These are phyloP conservation scores for Stegodyphus mimosarum DNA, from an alignment of 1,140 invertebrate species.

Conservation along the genomic window DNA sequence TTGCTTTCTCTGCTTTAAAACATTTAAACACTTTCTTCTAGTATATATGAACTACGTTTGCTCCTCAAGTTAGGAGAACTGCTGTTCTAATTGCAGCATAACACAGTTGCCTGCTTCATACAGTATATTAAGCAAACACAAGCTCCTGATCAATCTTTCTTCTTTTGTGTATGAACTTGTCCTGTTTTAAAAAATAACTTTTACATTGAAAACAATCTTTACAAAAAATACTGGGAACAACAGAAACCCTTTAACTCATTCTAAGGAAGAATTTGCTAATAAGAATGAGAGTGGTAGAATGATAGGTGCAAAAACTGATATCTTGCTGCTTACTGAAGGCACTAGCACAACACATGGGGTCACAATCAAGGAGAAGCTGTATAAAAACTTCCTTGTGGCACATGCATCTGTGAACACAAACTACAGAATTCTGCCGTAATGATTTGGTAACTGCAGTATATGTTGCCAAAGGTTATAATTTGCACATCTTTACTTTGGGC, in stretches of 20 bases:
- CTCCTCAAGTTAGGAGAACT: not conserved
- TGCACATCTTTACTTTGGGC: constrained; percentile 27
- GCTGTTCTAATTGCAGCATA: not conserved
- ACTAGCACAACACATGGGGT: constrained; percentile 62
- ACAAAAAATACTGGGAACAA: constrained; percentile 27
- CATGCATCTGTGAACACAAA: constrained; percentile 60
- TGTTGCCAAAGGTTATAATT: constrained; percentile 2
- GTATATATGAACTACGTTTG: constrained; percentile 16
- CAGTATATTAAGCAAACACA: not conserved
- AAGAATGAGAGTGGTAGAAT: constrained; percentile 54
- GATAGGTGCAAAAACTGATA: constrained; percentile 59
- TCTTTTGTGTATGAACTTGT: not conserved
- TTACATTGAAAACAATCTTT: constrained; percentile 14
- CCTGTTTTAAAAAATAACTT: not conserved
- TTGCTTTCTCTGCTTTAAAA: constrained; percentile 19
- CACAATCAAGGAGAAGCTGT: constrained; percentile 60
- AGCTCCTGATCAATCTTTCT: not conserved
- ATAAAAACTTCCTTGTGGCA: constrained; percentile 61
- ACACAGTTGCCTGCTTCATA: not conserved
- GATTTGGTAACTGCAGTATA: constrained; percentile 50
- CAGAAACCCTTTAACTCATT: constrained; percentile 38
- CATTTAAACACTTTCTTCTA: constrained; percentile 19
- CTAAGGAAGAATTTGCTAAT: constrained; percentile 31
- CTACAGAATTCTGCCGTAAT: constrained; percentile 55
- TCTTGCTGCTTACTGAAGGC: constrained; percentile 61